phyloP scores from a whole-genome alignment of 2,113 vertebrate genomes.

The Clarias macrocephalus region DNA sequence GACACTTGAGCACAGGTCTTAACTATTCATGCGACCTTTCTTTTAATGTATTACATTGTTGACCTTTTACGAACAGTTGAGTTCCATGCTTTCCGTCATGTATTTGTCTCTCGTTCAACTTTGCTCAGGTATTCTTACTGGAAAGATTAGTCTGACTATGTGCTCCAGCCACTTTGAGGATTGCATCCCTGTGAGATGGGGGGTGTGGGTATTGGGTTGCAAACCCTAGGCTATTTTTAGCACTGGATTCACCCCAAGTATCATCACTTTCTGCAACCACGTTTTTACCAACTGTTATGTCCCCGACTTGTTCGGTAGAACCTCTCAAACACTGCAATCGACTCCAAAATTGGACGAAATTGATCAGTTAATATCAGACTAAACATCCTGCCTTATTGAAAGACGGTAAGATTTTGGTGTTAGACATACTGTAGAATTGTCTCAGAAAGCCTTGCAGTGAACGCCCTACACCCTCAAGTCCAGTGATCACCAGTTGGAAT shows the following conservation, averaged over 20 bases:
- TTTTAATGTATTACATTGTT: not conserved
- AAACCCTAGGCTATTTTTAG: slow-evolving; percentile 73
- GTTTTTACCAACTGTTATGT: not conserved
- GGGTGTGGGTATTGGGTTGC: slow-evolving; percentile 69
- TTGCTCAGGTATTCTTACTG: not conserved
- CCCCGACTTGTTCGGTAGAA: slow-evolving; percentile 53
- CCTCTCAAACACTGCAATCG: slow-evolving; percentile 19
- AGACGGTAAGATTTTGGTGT: too few relatives aligned
- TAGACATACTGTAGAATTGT: too few relatives aligned
- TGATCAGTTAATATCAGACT: not conserved
- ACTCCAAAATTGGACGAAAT: too few relatives aligned
- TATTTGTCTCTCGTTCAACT: not conserved
- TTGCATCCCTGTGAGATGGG: slow-evolving; percentile 54
- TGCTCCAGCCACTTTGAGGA: slow-evolving; percentile 7
- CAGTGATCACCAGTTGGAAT: too few relatives aligned
- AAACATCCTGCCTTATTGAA: not conserved
- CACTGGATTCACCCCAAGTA: slow-evolving; percentile 59
- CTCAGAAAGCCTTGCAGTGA: not conserved
- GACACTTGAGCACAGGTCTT: not conserved
- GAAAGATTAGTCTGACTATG: slow-evolving; percentile 14
- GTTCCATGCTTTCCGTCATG: not conserved
- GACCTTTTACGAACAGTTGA: not conserved
- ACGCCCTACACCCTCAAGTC: too few relatives aligned
- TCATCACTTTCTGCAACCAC: slow-evolving; percentile 36
- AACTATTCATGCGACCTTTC: not conserved